Percentiles rank a stretch among this genome's conserved stretches.
phyloP scores from a whole-genome alignment of 2,113 vertebrate species.

The Muscicapa adusta region DNA sequence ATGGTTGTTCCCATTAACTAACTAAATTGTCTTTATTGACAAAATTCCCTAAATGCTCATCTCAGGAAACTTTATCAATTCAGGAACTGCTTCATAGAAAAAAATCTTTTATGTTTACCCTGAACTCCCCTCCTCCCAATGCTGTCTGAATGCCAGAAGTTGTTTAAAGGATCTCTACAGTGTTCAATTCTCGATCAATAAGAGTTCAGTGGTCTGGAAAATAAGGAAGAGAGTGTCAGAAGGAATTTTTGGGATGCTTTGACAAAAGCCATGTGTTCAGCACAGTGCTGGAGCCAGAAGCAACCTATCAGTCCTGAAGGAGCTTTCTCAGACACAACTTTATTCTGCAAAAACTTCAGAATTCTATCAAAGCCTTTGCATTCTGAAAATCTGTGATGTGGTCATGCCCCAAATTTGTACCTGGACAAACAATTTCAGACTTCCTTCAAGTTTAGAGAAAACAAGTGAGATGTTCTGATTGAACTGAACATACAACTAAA shows the following conservation, averaged over 20 bases:
- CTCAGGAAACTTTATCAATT: not conserved
- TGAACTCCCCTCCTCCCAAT: not conserved
- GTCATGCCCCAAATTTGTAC: not conserved
- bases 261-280: not conserved
- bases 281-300: not conserved
- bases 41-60: not conserved
- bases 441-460: not conserved
- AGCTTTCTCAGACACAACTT: not conserved
- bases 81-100: not conserved
- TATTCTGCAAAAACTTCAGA: not conserved
- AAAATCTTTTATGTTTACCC: not conserved
- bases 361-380: not conserved
- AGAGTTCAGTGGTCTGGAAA: slow-evolving; percentile 50
- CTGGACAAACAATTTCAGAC: not conserved
- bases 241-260: slow-evolving; percentile 14
- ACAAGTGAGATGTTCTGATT: not conserved
- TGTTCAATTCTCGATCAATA: not conserved
- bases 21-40: not conserved
- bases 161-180: slow-evolving; percentile 14
- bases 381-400: not conserved
- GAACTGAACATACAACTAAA: not conserved
- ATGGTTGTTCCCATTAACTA: not conserved
- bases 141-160: not conserved
- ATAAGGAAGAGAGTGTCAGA: slow-evolving; percentile 35
- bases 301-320: not conserved